Percentiles rank a stretch among this genome's conserved stretches.
Conservation (phyloP, 2,888 invertebrate species). For the Dolichomitus sp. region DNA sequence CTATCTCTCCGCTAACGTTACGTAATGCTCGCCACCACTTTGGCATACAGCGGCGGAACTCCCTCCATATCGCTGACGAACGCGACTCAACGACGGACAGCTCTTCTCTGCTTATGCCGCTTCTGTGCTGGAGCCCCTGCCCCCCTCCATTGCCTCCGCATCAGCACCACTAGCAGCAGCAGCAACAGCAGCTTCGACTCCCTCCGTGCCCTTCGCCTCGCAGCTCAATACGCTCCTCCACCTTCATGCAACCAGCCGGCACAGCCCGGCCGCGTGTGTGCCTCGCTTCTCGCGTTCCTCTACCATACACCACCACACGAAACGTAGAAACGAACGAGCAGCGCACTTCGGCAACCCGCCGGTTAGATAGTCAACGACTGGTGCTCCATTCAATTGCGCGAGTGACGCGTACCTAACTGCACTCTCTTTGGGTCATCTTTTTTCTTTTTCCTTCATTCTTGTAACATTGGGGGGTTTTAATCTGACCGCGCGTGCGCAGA, state of each 20-base stretch:
- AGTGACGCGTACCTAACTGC: constrained; percentile 40
- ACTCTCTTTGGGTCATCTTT: constrained; percentile 8
- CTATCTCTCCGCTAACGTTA: constrained; percentile 27
- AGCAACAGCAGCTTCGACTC: constrained; percentile 17
- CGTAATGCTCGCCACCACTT: constrained; percentile 46
- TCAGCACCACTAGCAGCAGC: constrained; percentile 9
- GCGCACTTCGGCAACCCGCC: constrained; percentile 66
- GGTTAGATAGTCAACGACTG: constrained; percentile 72
- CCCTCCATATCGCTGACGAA: constrained; percentile 32
- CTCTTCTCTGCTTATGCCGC: constrained; percentile 22
- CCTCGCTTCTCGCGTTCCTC: constrained; percentile 24
- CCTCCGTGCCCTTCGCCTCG: constrained; percentile 28
- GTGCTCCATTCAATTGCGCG: constrained; percentile 68
- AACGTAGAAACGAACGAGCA: constrained; percentile 64
- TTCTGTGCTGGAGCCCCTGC: neutral
- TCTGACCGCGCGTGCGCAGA: neutral
- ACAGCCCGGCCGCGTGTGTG: constrained; percentile 50
- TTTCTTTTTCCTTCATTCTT: neutral
- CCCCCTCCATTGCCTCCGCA: constrained; percentile 8
- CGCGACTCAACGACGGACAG: constrained; percentile 29
- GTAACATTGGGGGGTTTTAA: neutral
- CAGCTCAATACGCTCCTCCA: constrained; percentile 40
- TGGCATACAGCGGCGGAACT: constrained; percentile 20
- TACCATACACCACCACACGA: constrained; percentile 50
- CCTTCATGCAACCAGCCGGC: constrained; percentile 47